Base-by-base conservation (phyloP, 2,113 vertebrate species). In the Carettochelys insculpta region DNA sequence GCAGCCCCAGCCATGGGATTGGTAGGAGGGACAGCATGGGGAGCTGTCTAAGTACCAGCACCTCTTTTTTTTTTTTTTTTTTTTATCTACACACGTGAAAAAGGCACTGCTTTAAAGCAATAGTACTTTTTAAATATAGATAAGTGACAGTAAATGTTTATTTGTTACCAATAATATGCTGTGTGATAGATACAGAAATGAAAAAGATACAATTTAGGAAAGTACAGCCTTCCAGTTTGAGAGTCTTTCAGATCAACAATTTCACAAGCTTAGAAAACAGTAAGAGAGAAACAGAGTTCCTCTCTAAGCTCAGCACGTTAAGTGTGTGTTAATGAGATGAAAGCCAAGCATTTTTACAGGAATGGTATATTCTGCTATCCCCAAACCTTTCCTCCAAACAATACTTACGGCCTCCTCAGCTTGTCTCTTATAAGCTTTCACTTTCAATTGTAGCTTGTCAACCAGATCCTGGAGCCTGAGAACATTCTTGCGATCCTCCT, bases 381-480 rank as follows among this genome's bases (percentile, higher is more conserved):
- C 34, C 4, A 11, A 68, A 38, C 9, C 17, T 5, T 65, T 38
- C 3, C 83, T 92, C 17, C 52, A n/a, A 87, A 71, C 5, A 29
- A 80, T 92, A 98, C 98, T 98, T 93, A 98, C 98, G 84, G 98
- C 92, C 83, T 98, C 98, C 47, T 98, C 98, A 61, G 97, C 94
- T 88, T 98, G 98, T 83, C 98, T 97, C 96, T 98, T 98, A 92
- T 98, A 98, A 8, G 98, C 91, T 89, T 98, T 98, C 94, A 98
- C 97, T 68, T 98, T 98, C n/a, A 96, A 41, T 48, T 98, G 98
- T 11, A 98, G 94, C 85, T 98, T 98, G 92, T 98, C 98, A 52
- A 98, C 98, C 71, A 98, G 92, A 85, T 98, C 98, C 86, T 98
- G 98, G 43, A 98, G 98, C 86, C 98, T 96, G 27, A 98, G 95